Evolutionary conservation across 1,140 invertebrate genomes (phyloP), one percentile per base, ranked within the genome.

Genomic region (Drosophila tropicalis): DNA sequence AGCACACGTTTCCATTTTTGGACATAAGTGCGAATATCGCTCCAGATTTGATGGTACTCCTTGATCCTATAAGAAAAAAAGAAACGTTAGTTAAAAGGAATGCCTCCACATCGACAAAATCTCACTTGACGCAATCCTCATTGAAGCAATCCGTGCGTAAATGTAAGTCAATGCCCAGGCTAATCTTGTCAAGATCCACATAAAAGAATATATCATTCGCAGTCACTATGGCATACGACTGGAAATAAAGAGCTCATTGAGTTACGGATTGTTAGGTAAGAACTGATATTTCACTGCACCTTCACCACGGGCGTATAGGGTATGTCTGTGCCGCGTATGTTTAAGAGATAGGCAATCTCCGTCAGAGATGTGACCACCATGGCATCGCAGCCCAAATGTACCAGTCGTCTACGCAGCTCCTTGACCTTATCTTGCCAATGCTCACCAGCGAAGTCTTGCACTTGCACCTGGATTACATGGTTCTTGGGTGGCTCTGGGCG

Each of bases 271-370:
- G 13, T 7, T 7, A 25, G 13, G 3, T 9, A 25, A 3, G 3
- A 55, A 6, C 4, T 17, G 1, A 5, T 5, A 2, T 39, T 13
- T 2, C 12, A 5, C 5, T 34, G 3, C 19, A 85, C 83, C 76
- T 89, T 89, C 1, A 93, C 97, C 92, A 98, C 95, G 0, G 98
- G 98, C 29, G 96, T 98, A 86, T 95, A 96, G 0, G 96, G 96
- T 69, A 98, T 94, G 92, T 99, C 98, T 60, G 95, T 94, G 4
- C 98, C 98, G 6, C 99, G 94, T n/a, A 99, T 95, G 91, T 99
- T 99, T 15, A 99, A 94, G 5, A 99, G 92, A 97, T 98, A 99
- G 1, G 98, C 97, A 15, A 98, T 96, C 92, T 99, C 98, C 82
- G 98, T 98, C 39, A 99, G 91, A 1, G 97, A 96, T 0, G 97